Conservation (phyloP, 2,888 invertebrate genomes). For the Marronus borbonicus region DNA sequence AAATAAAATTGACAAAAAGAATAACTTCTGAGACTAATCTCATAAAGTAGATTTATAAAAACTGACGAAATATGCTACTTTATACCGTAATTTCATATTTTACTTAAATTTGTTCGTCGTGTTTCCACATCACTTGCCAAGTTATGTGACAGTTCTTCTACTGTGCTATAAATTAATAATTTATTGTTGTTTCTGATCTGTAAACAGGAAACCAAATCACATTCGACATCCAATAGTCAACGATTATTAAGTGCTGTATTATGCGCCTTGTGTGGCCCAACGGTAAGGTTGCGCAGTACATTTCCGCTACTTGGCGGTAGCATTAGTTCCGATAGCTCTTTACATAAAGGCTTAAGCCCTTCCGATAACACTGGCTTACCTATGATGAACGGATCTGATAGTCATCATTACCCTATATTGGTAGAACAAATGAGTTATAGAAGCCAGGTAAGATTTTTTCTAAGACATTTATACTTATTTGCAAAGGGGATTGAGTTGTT, state of each 20-base stretch:
- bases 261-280: constrained; percentile 87
- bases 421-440: constrained; percentile 86
- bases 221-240: constrained; percentile 71
- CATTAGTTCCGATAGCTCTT: constrained; percentile 68
- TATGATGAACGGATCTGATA: constrained; percentile 79
- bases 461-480: too few relatives aligned
- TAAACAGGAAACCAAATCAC: constrained; percentile 65
- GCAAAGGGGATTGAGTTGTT: too few relatives aligned
- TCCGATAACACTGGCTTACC: constrained; percentile 80
- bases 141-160: too few relatives aligned
- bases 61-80: too few relatives aligned
- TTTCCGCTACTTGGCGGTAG: constrained; percentile 78
- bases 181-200: neutral
- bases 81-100: too few relatives aligned
- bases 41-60: too few relatives aligned
- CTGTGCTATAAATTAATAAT: neutral
- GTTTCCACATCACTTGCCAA: too few relatives aligned
- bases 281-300: constrained; percentile 81
- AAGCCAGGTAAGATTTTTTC: constrained; percentile 69
- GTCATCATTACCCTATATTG: constrained; percentile 82
- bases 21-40: too few relatives aligned
- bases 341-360: constrained; percentile 76
- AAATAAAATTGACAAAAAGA: too few relatives aligned
- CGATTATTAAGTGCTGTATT: constrained; percentile 85
- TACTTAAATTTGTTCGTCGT: too few relatives aligned